Conservation (phyloP, 2,888 invertebrate genomes). For the Dyspetes luteomarginatus region DNA sequence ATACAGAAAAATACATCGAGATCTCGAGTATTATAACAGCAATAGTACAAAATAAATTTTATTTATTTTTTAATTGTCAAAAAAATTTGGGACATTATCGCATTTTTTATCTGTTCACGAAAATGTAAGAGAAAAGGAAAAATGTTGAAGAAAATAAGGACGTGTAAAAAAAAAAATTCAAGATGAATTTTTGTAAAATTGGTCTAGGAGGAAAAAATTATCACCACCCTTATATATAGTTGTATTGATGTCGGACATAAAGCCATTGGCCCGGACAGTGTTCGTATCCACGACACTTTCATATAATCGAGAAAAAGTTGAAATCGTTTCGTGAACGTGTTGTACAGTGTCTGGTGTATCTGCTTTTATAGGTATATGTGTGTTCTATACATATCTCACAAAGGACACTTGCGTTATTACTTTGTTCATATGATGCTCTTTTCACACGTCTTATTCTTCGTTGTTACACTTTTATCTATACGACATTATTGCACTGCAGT, state of each 20-base stretch:
- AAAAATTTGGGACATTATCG: background rate
- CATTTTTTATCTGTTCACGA: background rate
- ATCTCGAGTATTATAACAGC: too few species aligned
- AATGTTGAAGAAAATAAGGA: background rate
- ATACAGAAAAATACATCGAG: too few species aligned
- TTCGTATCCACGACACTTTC: slow-evolving; percentile 1
- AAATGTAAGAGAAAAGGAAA: background rate
- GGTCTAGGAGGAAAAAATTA: background rate
- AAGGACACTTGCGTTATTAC: slow-evolving; percentile 37
- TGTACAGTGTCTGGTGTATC: background rate
- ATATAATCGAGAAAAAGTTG: slow-evolving; percentile 36
- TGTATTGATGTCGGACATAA: background rate
- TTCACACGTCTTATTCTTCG: background rate
- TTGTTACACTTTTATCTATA: slow-evolving; percentile 8
- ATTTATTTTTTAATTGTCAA: too few species aligned
- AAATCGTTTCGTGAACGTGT: background rate
- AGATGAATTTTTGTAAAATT: too few species aligned
- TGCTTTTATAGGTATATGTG: background rate
- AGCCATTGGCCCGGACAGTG: background rate
- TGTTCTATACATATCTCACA: background rate
- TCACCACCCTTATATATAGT: background rate
- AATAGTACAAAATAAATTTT: too few species aligned
- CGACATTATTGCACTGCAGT: background rate
- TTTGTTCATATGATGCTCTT: slow-evolving; percentile 28
- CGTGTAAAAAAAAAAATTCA: background rate